Evolutionary conservation across 2,113 vertebrate species (phyloP).

Genomic region (Spea bombifrons): DNA sequence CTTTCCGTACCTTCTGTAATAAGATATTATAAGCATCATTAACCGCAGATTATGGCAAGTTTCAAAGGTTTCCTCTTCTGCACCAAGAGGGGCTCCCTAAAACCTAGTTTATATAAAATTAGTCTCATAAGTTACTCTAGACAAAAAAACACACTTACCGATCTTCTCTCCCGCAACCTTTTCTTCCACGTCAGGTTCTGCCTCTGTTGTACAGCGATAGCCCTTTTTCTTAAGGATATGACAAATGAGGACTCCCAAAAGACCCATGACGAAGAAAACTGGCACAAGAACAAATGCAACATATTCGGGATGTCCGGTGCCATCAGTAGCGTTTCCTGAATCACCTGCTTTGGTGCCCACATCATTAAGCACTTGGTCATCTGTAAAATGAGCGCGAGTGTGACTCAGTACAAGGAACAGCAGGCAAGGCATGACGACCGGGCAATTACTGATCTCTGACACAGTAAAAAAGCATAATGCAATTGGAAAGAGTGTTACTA

Average conservation of each 20-base stretch:
- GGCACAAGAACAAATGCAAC: slow-evolving; percentile 81
- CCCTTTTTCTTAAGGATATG: slow-evolving; percentile 90
- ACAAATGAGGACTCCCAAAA: slow-evolving; percentile 88
- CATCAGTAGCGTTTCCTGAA: slow-evolving; percentile 27
- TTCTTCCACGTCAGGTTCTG: slow-evolving; percentile 65
- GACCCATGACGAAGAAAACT: slow-evolving; percentile 86
- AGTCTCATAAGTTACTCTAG: background rate
- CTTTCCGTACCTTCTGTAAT: too few relatives aligned
- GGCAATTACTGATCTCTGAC: too few relatives aligned
- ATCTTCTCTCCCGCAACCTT: slow-evolving; percentile 68
- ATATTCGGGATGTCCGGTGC: slow-evolving; percentile 63
- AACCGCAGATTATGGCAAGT: too few relatives aligned
- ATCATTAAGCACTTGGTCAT: background rate
- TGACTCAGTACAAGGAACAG: too few relatives aligned
- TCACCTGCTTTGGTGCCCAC: slow-evolving; percentile 36
- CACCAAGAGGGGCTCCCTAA: too few relatives aligned
- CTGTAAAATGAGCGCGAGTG: slow-evolving; percentile 42
- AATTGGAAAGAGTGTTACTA: too few relatives aligned
- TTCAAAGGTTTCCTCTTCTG: too few relatives aligned
- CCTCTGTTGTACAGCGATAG: slow-evolving; percentile 90
- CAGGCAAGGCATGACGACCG: too few relatives aligned
- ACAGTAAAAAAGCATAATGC: too few relatives aligned
- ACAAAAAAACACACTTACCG: slow-evolving; percentile 63
- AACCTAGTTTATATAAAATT: too few relatives aligned
- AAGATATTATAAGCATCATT: too few relatives aligned